Base-by-base conservation (phyloP, 2,888 invertebrate genomes). In the Hofmannophila pseudospretella region DNA sequence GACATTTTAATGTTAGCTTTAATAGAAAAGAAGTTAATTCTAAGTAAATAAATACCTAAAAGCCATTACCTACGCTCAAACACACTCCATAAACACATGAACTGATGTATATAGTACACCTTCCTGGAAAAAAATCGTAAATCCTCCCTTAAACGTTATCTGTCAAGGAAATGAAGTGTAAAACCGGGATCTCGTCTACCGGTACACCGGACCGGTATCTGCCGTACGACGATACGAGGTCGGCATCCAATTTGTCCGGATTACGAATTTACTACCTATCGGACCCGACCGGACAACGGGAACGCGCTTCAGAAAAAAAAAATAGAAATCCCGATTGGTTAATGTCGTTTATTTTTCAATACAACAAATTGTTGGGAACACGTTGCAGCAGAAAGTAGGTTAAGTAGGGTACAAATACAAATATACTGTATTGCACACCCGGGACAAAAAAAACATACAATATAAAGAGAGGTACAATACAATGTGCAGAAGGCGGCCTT, bases 241-340 rank as follows among this genome's bases (percentile, higher is more conserved):
- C 46, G 49, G 40, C 46, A 41, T 45, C 62, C 77, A 73, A 76
- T 77, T 78, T 78, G 72, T 78, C 52, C 61, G 70, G 74, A 77
- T 77, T 77, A 74, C 58, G 60, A 65, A 68, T 70, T 70, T 68
- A 72, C 65, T 63, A 64, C 54, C 56, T 67, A 71, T 67, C 62
- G 62, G 51, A 49, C 47, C 41, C 45, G 43, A 53, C 53, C 51
- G 57, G 65, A 58, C 60, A 51, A 11, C 29, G 49, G 43, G 26
- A 51, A 11, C 29, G 49, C 44, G 26, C 38, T 35, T 32, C 32
- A 14, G 28, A 36, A 39, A 52, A 58, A 64, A 58, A 57, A 66
- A 59, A 56, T 67, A 58, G 57, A 68, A 61, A 58, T 48, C 51
- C 49, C 51, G 58, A 50, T 55, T 47, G 56, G 39, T 51, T 53